A percentile compares a stretch with the other conserved stretches of the same genome.
Conservation (phyloP, 2,888 invertebrate genomes). For the Anagyrus pseudococci region DNA sequence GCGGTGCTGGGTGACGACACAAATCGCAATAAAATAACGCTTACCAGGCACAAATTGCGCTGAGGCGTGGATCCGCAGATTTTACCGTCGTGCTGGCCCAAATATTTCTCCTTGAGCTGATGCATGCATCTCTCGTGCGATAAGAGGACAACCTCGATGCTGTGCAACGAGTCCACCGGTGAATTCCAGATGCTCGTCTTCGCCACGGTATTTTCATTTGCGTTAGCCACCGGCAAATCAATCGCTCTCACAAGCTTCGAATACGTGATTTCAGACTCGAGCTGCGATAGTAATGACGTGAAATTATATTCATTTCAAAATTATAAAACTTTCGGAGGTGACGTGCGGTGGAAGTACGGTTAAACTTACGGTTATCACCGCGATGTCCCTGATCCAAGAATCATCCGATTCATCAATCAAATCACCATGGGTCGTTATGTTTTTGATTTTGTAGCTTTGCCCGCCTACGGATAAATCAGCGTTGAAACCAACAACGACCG, state of each 20-base stretch:
- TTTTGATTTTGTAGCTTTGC: conserved; percentile 20
- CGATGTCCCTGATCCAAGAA: conserved; percentile 39
- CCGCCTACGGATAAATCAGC: conserved; percentile 23
- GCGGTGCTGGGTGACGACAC: background rate
- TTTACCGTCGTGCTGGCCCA: conserved; percentile 30
- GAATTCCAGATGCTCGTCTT: conserved; percentile 29
- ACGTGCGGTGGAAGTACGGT: background rate
- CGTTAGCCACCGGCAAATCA: conserved; percentile 21
- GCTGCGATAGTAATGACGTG: conserved; percentile 18
- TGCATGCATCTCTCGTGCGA: conserved; percentile 21
- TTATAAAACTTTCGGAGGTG: background rate
- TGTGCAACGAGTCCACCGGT: conserved; percentile 12
- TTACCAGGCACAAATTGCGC: conserved; percentile 33
- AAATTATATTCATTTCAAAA: too few relatives aligned
- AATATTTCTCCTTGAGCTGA: conserved; percentile 16
- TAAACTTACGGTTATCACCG: conserved; percentile 37
- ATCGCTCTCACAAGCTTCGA: conserved; percentile 29
- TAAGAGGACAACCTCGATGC: conserved; percentile 18
- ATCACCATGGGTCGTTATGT: conserved; percentile 27
- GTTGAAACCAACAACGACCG: conserved; percentile 33
- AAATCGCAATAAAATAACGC: background rate
- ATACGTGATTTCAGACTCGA: conserved; percentile 34
- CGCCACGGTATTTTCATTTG: conserved; percentile 12
- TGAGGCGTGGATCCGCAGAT: conserved; percentile 28
- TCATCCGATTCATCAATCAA: conserved; percentile 17